Conservation (phyloP, 2,888 invertebrate species). For the Melinaea menophilus region DNA sequence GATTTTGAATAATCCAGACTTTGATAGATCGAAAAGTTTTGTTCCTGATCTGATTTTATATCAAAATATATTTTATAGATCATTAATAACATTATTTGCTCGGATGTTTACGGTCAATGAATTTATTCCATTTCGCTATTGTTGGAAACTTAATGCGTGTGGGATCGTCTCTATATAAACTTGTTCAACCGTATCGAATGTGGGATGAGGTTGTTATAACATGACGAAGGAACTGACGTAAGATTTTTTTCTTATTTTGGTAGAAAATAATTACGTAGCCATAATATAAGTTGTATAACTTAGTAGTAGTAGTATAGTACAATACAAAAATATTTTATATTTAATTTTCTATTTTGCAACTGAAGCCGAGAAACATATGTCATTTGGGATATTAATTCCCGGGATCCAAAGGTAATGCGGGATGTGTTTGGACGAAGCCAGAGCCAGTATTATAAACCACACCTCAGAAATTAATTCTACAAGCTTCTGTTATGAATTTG, state of each 20-base stretch:
- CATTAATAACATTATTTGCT: too few relatives aligned
- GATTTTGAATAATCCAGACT: too few relatives aligned
- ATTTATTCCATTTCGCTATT: conserved; percentile 3
- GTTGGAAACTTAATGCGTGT: conserved; percentile 4
- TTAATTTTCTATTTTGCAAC: too few relatives aligned
- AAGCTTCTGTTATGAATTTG: conserved; percentile 1
- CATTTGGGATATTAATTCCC: conserved; percentile 1
- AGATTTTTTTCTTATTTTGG: not conserved
- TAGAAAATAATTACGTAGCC: not conserved
- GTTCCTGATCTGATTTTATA: too few relatives aligned
- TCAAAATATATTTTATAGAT: too few relatives aligned
- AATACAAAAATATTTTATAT: too few relatives aligned
- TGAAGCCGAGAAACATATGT: not conserved
- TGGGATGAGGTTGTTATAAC: conserved; percentile 1
- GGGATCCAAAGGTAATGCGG: conserved; percentile 2
- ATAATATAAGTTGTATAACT: not conserved
- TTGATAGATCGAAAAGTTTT: too few relatives aligned
- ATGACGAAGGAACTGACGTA: not conserved
- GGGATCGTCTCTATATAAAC: conserved; percentile 2
- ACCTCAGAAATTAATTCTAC: conserved; percentile 4
- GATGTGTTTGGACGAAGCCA: not conserved
- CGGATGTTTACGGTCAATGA: conserved; percentile 9
- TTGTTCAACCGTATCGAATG: not conserved
- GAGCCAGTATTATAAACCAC: not conserved
- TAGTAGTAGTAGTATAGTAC: not conserved